A percentile compares a stretch with the other conserved stretches of the same genome.
phyloP scores from a whole-genome alignment of 2,113 vertebrate species.

The Syrrhaptes paradoxus region DNA sequence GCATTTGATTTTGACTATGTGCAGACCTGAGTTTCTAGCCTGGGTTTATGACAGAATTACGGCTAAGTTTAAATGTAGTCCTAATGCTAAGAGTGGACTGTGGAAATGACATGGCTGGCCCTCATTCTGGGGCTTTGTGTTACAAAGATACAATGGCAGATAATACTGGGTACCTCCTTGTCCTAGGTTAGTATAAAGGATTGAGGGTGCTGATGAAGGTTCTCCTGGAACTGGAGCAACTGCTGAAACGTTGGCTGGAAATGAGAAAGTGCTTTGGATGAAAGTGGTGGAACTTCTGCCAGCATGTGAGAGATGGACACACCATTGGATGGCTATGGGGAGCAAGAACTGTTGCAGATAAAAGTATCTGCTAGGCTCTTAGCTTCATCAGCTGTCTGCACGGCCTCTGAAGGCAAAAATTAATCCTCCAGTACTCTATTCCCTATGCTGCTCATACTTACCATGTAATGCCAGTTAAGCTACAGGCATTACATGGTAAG shows the following conservation, averaged over 20 bases:
- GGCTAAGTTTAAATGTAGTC: neutral
- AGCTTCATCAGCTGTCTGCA: neutral
- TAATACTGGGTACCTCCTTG: neutral
- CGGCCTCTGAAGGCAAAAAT: neutral
- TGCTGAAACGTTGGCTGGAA: neutral
- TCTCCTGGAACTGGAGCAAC: neutral
- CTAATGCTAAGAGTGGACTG: neutral
- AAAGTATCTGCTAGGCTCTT: neutral
- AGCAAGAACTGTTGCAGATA: neutral
- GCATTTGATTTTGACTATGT: neutral
- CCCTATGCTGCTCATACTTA: neutral
- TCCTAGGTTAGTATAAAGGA: neutral
- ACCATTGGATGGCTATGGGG: too few relatives aligned
- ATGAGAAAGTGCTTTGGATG: neutral
- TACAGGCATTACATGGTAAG: neutral
- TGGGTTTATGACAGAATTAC: neutral
- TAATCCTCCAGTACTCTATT: neutral
- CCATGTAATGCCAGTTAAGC: neutral
- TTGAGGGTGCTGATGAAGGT: neutral
- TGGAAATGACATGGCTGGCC: neutral
- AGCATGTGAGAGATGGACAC: rapidly evolving
- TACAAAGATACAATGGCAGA: neutral
- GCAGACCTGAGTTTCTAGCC: neutral
- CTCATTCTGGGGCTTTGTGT: rapidly evolving
- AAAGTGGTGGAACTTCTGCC: neutral